Conservation (phyloP, 2,888 invertebrate species). For the Nasonia oneida region DNA sequence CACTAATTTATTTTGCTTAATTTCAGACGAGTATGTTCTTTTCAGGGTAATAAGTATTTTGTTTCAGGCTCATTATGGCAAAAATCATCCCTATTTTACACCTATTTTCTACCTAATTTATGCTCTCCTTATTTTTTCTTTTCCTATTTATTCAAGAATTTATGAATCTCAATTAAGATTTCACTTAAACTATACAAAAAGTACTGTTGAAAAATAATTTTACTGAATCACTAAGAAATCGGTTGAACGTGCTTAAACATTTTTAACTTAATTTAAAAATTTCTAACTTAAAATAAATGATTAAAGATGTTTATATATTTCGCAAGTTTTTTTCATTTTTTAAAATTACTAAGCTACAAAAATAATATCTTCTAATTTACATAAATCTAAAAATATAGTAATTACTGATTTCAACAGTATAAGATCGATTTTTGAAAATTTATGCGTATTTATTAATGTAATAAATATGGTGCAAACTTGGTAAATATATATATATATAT, state of each 20-base stretch:
- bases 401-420: constrained; percentile 30
- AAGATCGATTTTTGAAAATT: background rate
- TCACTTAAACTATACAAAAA: constrained; percentile 59
- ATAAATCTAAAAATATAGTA: background rate
- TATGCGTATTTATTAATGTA: background rate
- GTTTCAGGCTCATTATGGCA: constrained; percentile 76
- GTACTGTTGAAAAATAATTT: constrained; percentile 42
- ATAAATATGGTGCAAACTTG: constrained; percentile 32
- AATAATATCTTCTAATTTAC: too few species aligned
- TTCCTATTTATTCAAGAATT: constrained; percentile 64
- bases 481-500: constrained; percentile 1
- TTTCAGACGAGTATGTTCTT: constrained; percentile 74
- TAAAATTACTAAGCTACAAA: background rate
- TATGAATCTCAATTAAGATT: constrained; percentile 66
- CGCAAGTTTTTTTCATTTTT: background rate
- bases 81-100: constrained; percentile 63
- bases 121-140: constrained; percentile 25
- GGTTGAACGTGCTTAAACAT: background rate
- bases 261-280: background rate
- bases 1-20: constrained; percentile 75
- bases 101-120: constrained; percentile 1
- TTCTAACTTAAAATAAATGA: background rate
- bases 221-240: background rate
- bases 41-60: constrained; percentile 75
- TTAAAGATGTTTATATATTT: background rate